These are phyloP conservation scores for Pseudorhombus dupliciocellatus DNA, from an alignment of 2,113 vertebrate species.

Conservation along the genomic window DNA sequence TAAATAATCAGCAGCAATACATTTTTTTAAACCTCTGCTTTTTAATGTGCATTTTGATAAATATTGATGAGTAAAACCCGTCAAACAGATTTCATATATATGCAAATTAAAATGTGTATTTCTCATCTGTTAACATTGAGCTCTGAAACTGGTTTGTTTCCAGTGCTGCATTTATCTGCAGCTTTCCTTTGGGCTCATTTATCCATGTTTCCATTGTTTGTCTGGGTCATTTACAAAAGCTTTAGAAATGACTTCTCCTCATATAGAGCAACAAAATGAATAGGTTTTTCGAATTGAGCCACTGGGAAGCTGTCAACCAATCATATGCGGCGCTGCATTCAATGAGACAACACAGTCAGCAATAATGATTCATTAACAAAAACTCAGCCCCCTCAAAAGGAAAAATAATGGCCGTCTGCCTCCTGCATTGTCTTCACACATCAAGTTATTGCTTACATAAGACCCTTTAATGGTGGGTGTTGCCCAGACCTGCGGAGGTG, in stretches of 20 bases:
- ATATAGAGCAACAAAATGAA: conserved; percentile 18
- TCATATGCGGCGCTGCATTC: conserved; percentile 13
- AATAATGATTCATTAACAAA: conserved; percentile 46
- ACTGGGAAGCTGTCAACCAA: conserved; percentile 23
- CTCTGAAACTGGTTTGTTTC: background rate
- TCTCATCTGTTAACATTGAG: background rate
- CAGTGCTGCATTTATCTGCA: background rate
- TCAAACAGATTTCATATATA: background rate
- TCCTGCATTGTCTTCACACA: conserved; percentile 31
- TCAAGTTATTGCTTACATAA: conserved; percentile 21
- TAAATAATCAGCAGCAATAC: conserved; percentile 31
- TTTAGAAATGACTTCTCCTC: conserved; percentile 5
- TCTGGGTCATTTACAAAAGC: conserved; percentile 22
- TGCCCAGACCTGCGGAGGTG: conserved; percentile 2
- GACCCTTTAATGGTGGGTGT: background rate
- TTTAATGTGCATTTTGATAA: conserved; percentile 1
- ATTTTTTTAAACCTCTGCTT: conserved; percentile 4
- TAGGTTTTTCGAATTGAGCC: conserved; percentile 28
- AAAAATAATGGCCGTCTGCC: conserved; percentile 31
- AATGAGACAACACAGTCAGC: conserved; percentile 39
- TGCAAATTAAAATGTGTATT: conserved; percentile 4
- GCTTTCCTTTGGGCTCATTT: background rate
- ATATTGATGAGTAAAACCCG: conserved; percentile 18
- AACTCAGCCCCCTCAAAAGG: conserved; percentile 23
- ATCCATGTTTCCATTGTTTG: conserved; percentile 29